Evolutionary conservation across 2,113 vertebrate species (phyloP).

Genomic region (Taxidea taxus): DNA sequence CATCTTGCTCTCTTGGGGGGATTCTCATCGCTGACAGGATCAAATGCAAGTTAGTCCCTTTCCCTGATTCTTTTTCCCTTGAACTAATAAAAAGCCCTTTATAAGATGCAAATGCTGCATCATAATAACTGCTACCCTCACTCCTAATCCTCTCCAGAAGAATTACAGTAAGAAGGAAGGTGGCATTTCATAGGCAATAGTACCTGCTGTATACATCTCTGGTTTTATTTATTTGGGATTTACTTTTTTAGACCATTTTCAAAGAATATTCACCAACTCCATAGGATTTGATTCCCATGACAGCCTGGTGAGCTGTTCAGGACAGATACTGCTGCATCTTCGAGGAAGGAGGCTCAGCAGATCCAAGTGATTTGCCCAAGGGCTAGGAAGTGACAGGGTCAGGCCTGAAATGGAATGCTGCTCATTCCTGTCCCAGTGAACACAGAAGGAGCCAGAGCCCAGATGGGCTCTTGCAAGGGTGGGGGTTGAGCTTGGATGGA

Average conservation of each 20-base stretch:
- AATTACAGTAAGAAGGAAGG: not conserved
- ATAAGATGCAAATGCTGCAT: not conserved
- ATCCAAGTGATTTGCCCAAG: not conserved
- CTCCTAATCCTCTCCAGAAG: not conserved
- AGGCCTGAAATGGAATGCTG: not conserved
- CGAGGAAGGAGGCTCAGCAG: not conserved
- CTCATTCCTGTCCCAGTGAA: not conserved
- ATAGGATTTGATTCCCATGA: not conserved
- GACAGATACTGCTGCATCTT: not conserved
- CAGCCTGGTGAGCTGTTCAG: not conserved
- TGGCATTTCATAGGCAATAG: not conserved
- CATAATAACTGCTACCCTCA: not conserved
- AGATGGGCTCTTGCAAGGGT: not conserved
- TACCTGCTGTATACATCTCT: not conserved
- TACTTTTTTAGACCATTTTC: not conserved
- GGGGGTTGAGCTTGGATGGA: fast-evolving
- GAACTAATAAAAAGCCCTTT: not conserved
- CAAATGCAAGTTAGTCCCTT: not conserved
- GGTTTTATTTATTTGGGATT: not conserved
- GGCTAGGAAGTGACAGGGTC: not conserved
- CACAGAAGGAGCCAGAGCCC: not conserved
- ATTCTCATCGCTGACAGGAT: not conserved
- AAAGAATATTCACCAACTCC: not conserved
- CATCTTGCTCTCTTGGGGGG: not conserved
- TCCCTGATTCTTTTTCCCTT: not conserved